Base-by-base conservation (phyloP, 2,113 vertebrate genomes). In the Nothoprocta pentlandii region DNA sequence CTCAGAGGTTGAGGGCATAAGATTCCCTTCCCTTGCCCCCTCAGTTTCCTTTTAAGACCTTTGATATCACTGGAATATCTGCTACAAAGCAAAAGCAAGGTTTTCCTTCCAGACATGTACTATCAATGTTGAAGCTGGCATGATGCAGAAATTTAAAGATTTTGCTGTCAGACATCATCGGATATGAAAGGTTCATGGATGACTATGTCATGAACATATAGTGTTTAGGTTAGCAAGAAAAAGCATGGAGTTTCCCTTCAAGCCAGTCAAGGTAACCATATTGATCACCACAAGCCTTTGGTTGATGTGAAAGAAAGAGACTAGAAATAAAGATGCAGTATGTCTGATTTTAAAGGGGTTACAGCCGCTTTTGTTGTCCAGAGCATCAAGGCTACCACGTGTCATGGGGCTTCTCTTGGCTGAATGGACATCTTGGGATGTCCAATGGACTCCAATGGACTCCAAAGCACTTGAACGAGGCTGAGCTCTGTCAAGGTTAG, bases 41-140 rank as follows among this genome's bases (percentile, higher is more conserved):
- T 79, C 42, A 59, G 1, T 23, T 46, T 69, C 25, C 16, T 64
- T 62, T 21, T n/a, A 34, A 1, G 4, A 26, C 28, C 28, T 90
- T 58, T 59, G 61, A 16, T 74, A 16, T 7, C 32, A 30, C 32
- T 87, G 47, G 58, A 67, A 42, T 56, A 74, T 12, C 26, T 1
- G 1, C 34, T 32, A 51, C 39, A 74, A 80, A 92, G 56, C 16
- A 74, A 86, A 70, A 2, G 1, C 47, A 54, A 16, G 2, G 3
- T 32, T 90, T 83, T 77, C 28, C 34, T 70, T 84, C 41, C 28
- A 0, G 0, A 10, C 0, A 4, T 59, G 16, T 13, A 56, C 67
- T 70, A 39, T 54, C 11, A 36, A 28, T 15, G 36, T 41, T 41
- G 20, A 41, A 39, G 62, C 34, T 53, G 51, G 39, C 16, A 44